These are phyloP conservation scores for Helicolenus hilgendorfi DNA, from an alignment of 2,797 vertebrate genomes.

Conservation along the genomic window DNA sequence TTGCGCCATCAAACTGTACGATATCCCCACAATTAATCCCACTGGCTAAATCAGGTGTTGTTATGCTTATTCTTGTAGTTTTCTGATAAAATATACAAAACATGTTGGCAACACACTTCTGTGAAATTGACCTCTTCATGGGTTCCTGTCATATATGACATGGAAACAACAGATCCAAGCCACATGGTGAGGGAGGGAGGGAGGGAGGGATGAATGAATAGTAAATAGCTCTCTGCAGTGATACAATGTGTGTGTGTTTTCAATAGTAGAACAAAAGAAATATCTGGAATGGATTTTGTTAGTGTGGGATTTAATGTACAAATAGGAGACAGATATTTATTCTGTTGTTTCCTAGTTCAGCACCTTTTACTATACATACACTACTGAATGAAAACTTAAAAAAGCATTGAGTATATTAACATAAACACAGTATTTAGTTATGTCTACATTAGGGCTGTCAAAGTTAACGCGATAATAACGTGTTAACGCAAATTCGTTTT, in stretches of 20 bases:
- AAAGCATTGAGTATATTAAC: background rate
- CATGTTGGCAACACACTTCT: background rate
- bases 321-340: background rate
- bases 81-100: background rate
- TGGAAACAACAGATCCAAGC: conserved; percentile 23
- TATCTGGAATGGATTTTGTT: conserved; percentile 23
- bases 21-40: background rate
- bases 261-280: conserved; percentile 20
- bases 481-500: too few relatives aligned
- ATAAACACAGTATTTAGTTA: background rate
- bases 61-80: background rate
- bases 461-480: too few relatives aligned
- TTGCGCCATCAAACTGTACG: background rate
- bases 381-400: background rate
- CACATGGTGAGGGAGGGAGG: conserved; percentile 6
- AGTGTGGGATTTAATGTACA: background rate
- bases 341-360: background rate
- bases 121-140: background rate
- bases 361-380: background rate
- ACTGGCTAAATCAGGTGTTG: background rate
- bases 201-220: background rate
- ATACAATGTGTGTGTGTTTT: conserved; percentile 28
- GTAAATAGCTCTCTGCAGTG: conserved; percentile 2
- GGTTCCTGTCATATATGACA: conserved; percentile 7
- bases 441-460: background rate